A percentile compares a stretch with the other conserved stretches of the same genome.
These are phyloP conservation scores for Theodoxus fluviatilis DNA, from an alignment of 2,888 invertebrate genomes.

Conservation along the genomic window DNA sequence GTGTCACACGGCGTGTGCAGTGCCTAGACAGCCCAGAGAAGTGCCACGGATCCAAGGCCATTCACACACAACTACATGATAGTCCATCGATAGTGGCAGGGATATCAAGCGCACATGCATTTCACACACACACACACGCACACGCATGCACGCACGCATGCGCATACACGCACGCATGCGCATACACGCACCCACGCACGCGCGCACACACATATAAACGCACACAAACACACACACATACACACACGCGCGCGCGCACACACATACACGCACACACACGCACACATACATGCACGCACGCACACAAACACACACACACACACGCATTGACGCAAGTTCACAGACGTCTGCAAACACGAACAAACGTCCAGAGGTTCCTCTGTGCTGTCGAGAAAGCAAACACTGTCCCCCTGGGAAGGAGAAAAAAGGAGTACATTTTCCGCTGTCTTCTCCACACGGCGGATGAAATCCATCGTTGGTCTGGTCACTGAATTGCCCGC, in stretches of 20 bases:
- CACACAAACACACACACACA: constrained; percentile 8
- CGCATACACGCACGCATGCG: background rate
- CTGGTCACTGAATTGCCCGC: too few species aligned
- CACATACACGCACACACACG: background rate
- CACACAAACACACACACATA: constrained; percentile 1
- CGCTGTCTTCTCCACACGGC: too few species aligned
- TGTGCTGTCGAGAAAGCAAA: too few species aligned
- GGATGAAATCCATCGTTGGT: too few species aligned
- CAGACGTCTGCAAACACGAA: background rate
- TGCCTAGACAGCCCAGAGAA: too few species aligned
- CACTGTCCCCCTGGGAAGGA: too few species aligned
- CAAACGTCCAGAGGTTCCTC: background rate
- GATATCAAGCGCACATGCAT: too few species aligned
- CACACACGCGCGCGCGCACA: constrained; percentile 11
- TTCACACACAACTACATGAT: too few species aligned
- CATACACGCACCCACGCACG: background rate
- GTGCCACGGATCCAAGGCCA: too few species aligned
- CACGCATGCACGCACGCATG: background rate
- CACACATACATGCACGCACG: background rate
- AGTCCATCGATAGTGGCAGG: too few species aligned
- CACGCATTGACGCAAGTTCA: background rate
- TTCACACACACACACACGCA: background rate
- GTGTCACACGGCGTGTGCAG: too few species aligned
- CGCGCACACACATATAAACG: background rate
- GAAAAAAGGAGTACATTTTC: too few species aligned